Percentiles rank a stretch among this genome's conserved stretches.
phyloP scores from a whole-genome alignment of 2,888 invertebrate species.

The Leptarthrus brevirostris region DNA sequence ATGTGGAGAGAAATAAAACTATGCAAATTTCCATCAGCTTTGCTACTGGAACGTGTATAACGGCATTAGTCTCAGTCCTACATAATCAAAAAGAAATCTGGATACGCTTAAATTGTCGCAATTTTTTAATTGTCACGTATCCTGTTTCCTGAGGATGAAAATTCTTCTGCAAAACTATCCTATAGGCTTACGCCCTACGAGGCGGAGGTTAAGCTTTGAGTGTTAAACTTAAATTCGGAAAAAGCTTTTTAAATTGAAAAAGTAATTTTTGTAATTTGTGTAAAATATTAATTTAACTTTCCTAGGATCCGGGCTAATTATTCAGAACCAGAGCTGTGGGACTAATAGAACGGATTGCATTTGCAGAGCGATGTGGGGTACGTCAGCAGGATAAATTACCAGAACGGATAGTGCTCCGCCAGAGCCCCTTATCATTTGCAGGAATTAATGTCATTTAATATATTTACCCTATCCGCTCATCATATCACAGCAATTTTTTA shows the following conservation, averaged over 20 bases:
- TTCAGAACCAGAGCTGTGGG: neutral
- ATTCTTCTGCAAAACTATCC: neutral
- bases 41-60: neutral
- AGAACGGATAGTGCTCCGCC: neutral
- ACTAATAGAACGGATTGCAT: slow-evolving; percentile 4
- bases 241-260: slow-evolving; percentile 14
- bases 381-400: slow-evolving; percentile 34
- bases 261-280: slow-evolving; percentile 22
- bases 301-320: slow-evolving; percentile 23
- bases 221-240: neutral
- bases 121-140: slow-evolving; percentile 48
- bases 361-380: neutral
- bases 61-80: slow-evolving; percentile 35
- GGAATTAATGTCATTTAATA: slow-evolving; percentile 39
- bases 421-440: slow-evolving; percentile 8
- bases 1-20: slow-evolving; percentile 1
- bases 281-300: slow-evolving; percentile 35
- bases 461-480: neutral
- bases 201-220: too few relatives aligned
- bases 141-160: neutral
- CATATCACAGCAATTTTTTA: neutral
- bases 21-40: neutral
- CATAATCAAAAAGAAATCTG: slow-evolving; percentile 45
- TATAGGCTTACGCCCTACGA: too few relatives aligned
- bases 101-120: slow-evolving; percentile 35